Percentiles rank a stretch among this genome's conserved stretches.
Evolutionary conservation across 2,797 vertebrate genomes (phyloP).

Genomic region (Selene dorsalis): DNA sequence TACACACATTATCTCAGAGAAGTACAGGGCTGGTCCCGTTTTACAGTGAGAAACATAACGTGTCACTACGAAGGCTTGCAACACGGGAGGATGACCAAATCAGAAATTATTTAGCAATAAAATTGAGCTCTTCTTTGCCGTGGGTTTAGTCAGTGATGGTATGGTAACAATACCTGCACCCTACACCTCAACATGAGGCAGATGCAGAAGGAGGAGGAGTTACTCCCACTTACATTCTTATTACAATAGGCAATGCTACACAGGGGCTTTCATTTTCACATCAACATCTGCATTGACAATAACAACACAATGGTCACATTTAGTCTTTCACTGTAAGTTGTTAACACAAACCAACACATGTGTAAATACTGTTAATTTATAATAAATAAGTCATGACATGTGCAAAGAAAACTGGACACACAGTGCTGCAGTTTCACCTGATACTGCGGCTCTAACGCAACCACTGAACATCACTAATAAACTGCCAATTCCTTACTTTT

Average conservation of each 20-base stretch:
- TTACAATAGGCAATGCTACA: conserved; percentile 13
- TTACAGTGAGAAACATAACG: conserved; percentile 1
- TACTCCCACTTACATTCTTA: neutral
- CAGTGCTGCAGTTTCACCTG: neutral
- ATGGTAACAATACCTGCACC: neutral
- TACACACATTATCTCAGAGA: conserved; percentile 71
- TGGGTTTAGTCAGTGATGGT: too few species aligned
- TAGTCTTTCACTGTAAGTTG: neutral
- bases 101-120: too few species aligned
- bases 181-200: conserved; percentile 30
- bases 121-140: too few species aligned
- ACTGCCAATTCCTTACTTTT: neutral
- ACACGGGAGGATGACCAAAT: too few species aligned
- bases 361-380: neutral
- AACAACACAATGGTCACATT: neutral
- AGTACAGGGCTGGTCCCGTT: conserved; percentile 46
- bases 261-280: conserved; percentile 5
- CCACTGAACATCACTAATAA: neutral
- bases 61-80: conserved; percentile 8
- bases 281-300: conserved; percentile 13
- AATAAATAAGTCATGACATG: neutral
- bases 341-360: neutral
- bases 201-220: conserved; percentile 26
- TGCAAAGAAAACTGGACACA: neutral
- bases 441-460: neutral